A percentile compares a stretch with the other conserved stretches of the same genome.
Evolutionary conservation across 1,140 invertebrate genomes (phyloP).

Genomic region (Calosoma granatense): DNA sequence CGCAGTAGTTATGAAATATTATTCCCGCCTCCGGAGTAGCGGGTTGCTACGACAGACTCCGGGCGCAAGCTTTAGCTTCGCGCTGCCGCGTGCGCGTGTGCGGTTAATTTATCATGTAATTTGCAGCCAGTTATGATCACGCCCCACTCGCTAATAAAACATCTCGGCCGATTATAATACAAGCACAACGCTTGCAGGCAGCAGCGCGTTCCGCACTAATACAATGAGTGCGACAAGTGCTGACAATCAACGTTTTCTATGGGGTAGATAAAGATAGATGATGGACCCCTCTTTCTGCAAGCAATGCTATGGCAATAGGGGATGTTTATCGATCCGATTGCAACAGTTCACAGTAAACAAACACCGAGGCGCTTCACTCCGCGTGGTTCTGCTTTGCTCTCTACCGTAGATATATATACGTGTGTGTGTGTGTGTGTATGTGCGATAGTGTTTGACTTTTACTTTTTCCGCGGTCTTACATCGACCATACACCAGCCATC

Average conservation of each 20-base stretch:
- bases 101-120: constrained; percentile 36
- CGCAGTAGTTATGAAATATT: too few species aligned
- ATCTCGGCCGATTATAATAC: constrained; percentile 1
- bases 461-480: neutral
- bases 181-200: neutral
- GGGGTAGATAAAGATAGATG: neutral
- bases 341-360: neutral
- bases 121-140: constrained; percentile 25
- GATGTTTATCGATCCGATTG: neutral
- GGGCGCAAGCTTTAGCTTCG: too few species aligned
- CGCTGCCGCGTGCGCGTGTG: too few species aligned
- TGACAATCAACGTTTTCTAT: too few species aligned
- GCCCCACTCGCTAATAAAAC: constrained; percentile 3
- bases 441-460: neutral
- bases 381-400: too few species aligned
- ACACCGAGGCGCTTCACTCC: neutral
- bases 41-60: too few species aligned
- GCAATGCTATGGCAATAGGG: neutral
- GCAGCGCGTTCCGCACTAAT: too few species aligned
- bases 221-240: too few species aligned
- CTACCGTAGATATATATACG: too few species aligned
- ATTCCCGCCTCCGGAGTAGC: too few species aligned
- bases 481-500: constrained; percentile 19
- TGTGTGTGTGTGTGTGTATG: too few species aligned
- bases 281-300: neutral